Conservation (phyloP, 2,797 vertebrate genomes). For the Chiropotes sagulatus region DNA sequence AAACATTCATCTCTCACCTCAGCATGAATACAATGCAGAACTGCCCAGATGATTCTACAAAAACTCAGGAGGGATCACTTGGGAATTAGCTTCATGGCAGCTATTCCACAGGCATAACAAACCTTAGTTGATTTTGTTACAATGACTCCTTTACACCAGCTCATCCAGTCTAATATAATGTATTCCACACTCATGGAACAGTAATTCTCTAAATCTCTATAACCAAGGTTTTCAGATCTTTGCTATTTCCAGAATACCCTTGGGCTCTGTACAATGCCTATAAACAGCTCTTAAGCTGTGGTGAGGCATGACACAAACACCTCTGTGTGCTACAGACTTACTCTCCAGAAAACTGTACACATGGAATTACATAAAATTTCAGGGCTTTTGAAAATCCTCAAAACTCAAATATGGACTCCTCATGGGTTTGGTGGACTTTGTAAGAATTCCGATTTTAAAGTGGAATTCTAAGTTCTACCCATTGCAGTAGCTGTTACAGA, state of each 20-base stretch:
- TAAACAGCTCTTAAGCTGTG: neutral
- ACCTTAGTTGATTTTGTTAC: constrained; percentile 3
- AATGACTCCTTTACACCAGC: neutral
- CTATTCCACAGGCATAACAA: neutral
- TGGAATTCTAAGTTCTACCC: neutral
- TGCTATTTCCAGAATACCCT: neutral
- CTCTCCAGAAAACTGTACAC: neutral
- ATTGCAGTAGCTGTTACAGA: neutral
- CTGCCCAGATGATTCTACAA: neutral
- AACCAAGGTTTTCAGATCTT: neutral
- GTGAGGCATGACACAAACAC: neutral
- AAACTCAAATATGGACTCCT: neutral
- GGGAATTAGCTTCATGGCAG: neutral
- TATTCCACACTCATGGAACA: neutral
- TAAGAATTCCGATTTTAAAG: neutral
- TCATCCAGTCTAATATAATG: neutral
- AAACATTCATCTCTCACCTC: neutral
- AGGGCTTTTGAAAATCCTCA: neutral
- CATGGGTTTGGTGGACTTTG: fast-evolving
- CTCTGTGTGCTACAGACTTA: neutral
- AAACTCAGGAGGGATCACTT: neutral
- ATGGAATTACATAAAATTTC: neutral
- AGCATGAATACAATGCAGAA: neutral
- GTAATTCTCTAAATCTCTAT: neutral
- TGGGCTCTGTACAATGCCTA: neutral